Conservation (phyloP, 1,140 invertebrate species). For the Holotrichia oblita region DNA sequence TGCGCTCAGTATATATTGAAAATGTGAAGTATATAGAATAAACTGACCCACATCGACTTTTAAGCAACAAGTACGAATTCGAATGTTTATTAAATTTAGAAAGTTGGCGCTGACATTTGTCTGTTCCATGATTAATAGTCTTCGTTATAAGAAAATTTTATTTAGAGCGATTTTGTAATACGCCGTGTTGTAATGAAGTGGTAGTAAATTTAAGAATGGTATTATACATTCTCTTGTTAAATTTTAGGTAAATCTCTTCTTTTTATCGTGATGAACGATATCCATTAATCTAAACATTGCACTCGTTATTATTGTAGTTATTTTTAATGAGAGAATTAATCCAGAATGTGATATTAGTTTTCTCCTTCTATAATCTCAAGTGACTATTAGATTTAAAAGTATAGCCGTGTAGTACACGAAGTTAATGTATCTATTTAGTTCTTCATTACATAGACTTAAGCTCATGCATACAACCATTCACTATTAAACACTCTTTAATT, state of each 20-base stretch:
- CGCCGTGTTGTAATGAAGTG: neutral
- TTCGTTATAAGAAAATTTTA: neutral
- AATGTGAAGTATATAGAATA: neutral
- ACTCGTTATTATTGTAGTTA: too few relatives aligned
- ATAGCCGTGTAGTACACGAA: neutral
- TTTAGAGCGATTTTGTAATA: neutral
- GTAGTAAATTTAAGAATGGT: too few relatives aligned
- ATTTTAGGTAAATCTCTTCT: too few relatives aligned
- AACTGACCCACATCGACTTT: neutral
- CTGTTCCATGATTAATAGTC: neutral
- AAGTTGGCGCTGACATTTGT: constrained; percentile 15
- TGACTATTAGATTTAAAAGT: too few relatives aligned
- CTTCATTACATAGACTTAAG: neutral
- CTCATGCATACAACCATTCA: neutral
- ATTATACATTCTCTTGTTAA: too few relatives aligned
- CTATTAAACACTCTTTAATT: constrained; percentile 2
- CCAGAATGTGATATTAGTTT: too few relatives aligned
- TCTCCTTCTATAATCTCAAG: neutral
- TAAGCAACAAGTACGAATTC: neutral
- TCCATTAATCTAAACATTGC: too few relatives aligned
- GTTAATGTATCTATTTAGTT: neutral
- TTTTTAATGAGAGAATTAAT: neutral
- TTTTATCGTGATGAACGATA: too few relatives aligned
- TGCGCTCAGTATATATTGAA: neutral
- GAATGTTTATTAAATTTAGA: constrained; percentile 6